phyloP scores from a whole-genome alignment of 2,888 invertebrate species.

The Andrena fulva region DNA sequence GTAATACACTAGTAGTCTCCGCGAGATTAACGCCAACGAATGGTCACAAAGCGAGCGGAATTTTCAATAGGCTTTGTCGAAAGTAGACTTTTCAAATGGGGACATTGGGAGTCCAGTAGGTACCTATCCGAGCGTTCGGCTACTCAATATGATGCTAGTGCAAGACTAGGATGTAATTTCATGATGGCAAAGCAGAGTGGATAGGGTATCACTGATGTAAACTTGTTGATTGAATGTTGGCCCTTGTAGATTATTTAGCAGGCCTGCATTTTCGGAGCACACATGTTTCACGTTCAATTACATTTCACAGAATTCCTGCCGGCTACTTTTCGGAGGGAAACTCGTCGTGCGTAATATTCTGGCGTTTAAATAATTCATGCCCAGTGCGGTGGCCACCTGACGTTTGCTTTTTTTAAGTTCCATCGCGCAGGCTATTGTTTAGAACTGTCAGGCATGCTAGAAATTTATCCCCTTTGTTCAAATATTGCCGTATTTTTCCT shows the following conservation, averaged over 20 bases:
- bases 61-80: neutral
- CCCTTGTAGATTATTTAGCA: neutral
- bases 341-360: constrained; percentile 35
- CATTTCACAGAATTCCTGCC: constrained; percentile 39
- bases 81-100: too few species aligned
- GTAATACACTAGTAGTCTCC: neutral
- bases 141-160: too few species aligned
- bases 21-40: constrained; percentile 8
- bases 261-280: neutral
- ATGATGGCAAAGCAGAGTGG: too few species aligned
- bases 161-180: too few species aligned
- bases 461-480: constrained; percentile 42
- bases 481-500: constrained; percentile 46
- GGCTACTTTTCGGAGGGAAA: neutral
- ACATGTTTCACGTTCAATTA: constrained; percentile 13
- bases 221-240: neutral
- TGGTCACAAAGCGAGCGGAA: neutral
- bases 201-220: neutral
- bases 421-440: constrained; percentile 34
- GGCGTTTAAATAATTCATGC: constrained; percentile 57
- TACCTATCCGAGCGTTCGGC: too few species aligned
- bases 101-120: too few species aligned
- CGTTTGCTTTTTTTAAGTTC: constrained; percentile 44
- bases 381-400: constrained; percentile 32
- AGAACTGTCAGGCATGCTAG: constrained; percentile 20